Percentiles rank a stretch among this genome's conserved stretches.
These are phyloP conservation scores for Sebastes reedi DNA, from an alignment of 2,797 vertebrate species.

Conservation along the genomic window DNA sequence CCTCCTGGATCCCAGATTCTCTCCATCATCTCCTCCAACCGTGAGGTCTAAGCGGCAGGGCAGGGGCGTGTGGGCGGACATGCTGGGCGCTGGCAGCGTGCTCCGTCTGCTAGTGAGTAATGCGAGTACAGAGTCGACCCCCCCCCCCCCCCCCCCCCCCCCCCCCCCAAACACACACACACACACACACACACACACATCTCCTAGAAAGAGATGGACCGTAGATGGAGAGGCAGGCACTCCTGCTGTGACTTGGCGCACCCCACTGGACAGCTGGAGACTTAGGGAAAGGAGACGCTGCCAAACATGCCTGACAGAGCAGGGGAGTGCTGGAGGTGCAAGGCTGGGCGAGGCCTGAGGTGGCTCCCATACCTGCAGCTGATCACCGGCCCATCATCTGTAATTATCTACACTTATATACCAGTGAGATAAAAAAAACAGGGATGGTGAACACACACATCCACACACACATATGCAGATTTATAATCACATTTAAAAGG, in stretches of 20 bases:
- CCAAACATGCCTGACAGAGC: conserved; percentile 87
- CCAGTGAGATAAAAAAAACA: conserved; percentile 61
- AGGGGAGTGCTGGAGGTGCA: conserved; percentile 65
- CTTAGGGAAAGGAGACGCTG: conserved; percentile 86
- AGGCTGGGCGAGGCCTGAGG: conserved; percentile 82
- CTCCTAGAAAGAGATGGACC: conserved; percentile 80
- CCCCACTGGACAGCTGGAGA: conserved; percentile 95
- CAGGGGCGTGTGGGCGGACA: conserved; percentile 86
- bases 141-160: conserved; percentile 16
- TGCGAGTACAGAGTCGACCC: conserved; percentile 72
- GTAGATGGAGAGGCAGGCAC: conserved; percentile 87
- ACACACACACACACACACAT: conserved; percentile 30
- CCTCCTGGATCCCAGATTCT: conserved; percentile 82
- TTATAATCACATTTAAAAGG: conserved; percentile 18
- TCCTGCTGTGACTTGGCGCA: conserved; percentile 98
- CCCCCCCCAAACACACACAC: neutral
- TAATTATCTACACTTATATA: conserved; percentile 83
- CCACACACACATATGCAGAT: conserved; percentile 3
- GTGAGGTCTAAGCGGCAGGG: conserved; percentile 88
- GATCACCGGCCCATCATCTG: conserved; percentile 82
- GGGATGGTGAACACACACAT: conserved; percentile 13
- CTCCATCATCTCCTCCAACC: conserved; percentile 86
- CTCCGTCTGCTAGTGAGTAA: conserved; percentile 88
- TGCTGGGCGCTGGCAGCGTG: conserved; percentile 89
- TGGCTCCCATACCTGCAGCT: conserved; percentile 84